These are phyloP conservation scores for Gnatocerus cornutus DNA, from an alignment of 2,888 invertebrate species.

Conservation along the genomic window DNA sequence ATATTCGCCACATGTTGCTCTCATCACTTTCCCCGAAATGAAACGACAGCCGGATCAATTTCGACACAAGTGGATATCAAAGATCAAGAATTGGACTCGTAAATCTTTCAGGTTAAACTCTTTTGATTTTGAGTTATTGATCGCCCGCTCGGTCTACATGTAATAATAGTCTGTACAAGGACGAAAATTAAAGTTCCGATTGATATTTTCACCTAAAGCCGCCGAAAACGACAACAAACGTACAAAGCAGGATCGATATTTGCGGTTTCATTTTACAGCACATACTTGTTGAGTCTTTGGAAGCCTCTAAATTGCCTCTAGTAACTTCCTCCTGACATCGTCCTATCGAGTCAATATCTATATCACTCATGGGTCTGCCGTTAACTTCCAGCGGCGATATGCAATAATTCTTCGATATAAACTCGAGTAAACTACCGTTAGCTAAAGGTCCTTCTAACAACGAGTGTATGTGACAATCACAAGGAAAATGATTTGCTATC, in stretches of 20 bases:
- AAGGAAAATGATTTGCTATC: conserved; percentile 87
- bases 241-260: conserved; percentile 52
- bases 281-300: conserved; percentile 63
- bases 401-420: conserved; percentile 85
- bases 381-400: conserved; percentile 90
- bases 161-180: conserved; percentile 25
- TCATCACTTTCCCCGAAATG: conserved; percentile 13
- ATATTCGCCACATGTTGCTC: conserved; percentile 17
- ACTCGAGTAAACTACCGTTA: conserved; percentile 78
- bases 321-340: conserved; percentile 81
- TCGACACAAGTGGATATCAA: conserved; percentile 16
- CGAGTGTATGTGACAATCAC: conserved; percentile 88
- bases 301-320: conserved; percentile 78
- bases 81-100: conserved; percentile 8
- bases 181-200: background rate
- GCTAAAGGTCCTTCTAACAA: conserved; percentile 85
- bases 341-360: conserved; percentile 79
- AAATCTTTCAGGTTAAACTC: conserved; percentile 12
- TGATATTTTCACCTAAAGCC: conserved; percentile 60
- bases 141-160: background rate
- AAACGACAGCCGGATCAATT: conserved; percentile 7
- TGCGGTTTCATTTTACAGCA: conserved; percentile 47
- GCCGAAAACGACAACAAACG: conserved; percentile 54
- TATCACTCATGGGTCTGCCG: conserved; percentile 81
- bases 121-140: conserved; percentile 6